Evolutionary conservation across 2,113 vertebrate species (phyloP), one percentile per base, ranked within the genome.

Genomic region (Sorex fumeus): DNA sequence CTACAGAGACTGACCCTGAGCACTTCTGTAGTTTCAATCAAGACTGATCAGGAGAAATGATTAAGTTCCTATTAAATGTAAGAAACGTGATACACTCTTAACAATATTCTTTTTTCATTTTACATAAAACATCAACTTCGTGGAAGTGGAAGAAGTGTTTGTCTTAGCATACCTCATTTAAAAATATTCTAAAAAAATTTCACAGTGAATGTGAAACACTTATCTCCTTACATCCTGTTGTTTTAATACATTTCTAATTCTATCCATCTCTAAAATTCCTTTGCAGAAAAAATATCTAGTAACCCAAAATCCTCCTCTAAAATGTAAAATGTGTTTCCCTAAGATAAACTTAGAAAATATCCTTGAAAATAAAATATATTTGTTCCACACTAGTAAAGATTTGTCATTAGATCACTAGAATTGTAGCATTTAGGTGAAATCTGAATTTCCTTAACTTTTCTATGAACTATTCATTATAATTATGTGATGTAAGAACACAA

Each of bases 161-260:
- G 8, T 4, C 47, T 76, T 34, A 75, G 5, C 62, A 21, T 70
- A 80, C 6, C 18, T 75, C 18, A 45, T 47, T 87, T 94, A 66
- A 84, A 19, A 80, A 90, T 70, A 66, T 25, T 9, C 10, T 81
- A 66, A 75, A 71, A 57, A 91, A 80, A 84, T 81, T 84, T 93
- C 77, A 83, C 5, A 47, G 19, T 88, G 74, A 84, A 84, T 82
- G 12, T 28, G 8, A 40, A 3, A 64, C 9, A 45, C 28, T 67
- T 5, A 82, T 36, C 27, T 43, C 64, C 8, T 50, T 40, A 25
- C 32, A 36, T 86, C 30, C n/a, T 13, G 13, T 84, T 66, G 23
- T 28, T 92, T 90, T 32, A 83, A 25, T 91, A 64, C 6, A 0
- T 92, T 50, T 82, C 9, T 34, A 57, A 69, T 80, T 79, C 8